phyloP scores from a whole-genome alignment of 2,113 vertebrate species.

The Ia io region DNA sequence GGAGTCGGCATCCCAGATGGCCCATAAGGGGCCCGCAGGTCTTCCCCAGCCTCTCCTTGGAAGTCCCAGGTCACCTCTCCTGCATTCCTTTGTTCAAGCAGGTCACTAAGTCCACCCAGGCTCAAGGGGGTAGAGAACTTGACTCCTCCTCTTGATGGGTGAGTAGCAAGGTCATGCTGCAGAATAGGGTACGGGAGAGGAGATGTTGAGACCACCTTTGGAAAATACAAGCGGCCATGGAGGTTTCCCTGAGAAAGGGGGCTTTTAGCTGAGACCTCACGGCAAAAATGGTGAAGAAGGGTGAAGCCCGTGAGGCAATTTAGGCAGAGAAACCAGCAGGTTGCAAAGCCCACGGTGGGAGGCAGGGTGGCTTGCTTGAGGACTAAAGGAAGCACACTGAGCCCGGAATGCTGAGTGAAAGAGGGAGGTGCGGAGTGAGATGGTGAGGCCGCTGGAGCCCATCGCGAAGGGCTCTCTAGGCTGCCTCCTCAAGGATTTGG shows the following conservation, averaged over 20 bases:
- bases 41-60: neutral
- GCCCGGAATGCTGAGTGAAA: neutral
- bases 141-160: neutral
- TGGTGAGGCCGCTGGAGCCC: neutral
- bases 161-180: neutral
- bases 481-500: neutral
- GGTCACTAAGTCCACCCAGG: neutral
- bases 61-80: neutral
- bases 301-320: neutral
- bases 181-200: neutral
- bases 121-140: neutral
- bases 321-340: neutral
- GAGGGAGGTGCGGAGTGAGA: too few relatives aligned
- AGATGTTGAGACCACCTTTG: neutral
- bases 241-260: neutral
- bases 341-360: neutral
- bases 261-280: neutral
- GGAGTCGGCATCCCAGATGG: neutral
- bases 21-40: neutral
- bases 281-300: neutral
- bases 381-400: neutral
- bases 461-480: neutral
- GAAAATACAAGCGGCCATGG: neutral
- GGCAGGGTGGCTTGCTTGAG: neutral
- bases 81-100: neutral